These are phyloP conservation scores for Platyura marginata DNA, from an alignment of 1,140 invertebrate genomes.

Conservation along the genomic window DNA sequence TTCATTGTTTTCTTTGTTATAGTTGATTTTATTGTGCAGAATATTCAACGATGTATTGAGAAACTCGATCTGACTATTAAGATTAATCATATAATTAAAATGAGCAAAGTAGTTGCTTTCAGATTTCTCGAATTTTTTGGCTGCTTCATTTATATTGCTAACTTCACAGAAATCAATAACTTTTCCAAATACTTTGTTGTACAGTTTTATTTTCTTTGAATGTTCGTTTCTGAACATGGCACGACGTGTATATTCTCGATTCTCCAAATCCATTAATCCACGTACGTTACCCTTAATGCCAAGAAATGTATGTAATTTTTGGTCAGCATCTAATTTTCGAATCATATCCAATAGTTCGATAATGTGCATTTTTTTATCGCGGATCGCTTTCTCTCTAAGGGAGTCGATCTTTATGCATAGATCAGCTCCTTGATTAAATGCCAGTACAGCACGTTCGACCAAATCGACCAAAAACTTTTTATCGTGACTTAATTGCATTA, in stretches of 20 bases:
- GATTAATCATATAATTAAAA: no score
- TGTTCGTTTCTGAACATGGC: constrained; percentile 13
- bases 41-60: no score
- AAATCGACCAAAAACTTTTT: no score
- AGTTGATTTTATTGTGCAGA: no score
- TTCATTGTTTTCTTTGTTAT: no score
- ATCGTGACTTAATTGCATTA: no score
- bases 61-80: no score
- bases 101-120: no score
- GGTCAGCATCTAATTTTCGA: constrained; percentile 17
- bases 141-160: no score
- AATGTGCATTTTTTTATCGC: constrained; percentile 12
- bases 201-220: constrained; percentile 16
- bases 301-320: constrained; percentile 14
- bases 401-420: constrained; percentile 16
- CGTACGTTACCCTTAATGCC: constrained; percentile 13
- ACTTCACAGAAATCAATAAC: no score
- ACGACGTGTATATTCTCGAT: constrained; percentile 14
- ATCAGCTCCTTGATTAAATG: constrained; percentile 16
- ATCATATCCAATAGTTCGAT: constrained; percentile 17
- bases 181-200: constrained; percentile 15
- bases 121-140: no score
- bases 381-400: constrained; percentile 11
- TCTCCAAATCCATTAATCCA: constrained; percentile 14
- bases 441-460: no score